These are phyloP conservation scores for Hirtodrosophila confusa DNA, from an alignment of 2,888 invertebrate genomes.

Conservation along the genomic window DNA sequence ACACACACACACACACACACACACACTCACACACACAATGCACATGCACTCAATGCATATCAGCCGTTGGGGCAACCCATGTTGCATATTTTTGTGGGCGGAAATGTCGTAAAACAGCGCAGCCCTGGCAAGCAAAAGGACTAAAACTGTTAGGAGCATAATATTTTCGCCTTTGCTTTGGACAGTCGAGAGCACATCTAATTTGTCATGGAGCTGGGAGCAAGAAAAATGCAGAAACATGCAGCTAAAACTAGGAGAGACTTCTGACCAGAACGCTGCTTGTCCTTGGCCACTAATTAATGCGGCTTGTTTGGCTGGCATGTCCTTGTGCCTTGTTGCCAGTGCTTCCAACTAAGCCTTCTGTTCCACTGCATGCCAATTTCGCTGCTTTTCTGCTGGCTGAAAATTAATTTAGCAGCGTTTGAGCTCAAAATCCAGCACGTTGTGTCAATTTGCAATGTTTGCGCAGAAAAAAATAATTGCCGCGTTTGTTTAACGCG, in stretches of 20 bases:
- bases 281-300: conserved; percentile 78
- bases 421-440: conserved; percentile 14
- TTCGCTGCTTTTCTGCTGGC: conserved; percentile 38
- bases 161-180: conserved; percentile 61
- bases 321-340: conserved; percentile 34
- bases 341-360: conserved; percentile 27
- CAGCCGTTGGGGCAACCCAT: conserved; percentile 47
- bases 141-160: conserved; percentile 35
- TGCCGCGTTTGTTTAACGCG: neutral
- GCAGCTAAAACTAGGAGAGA: conserved; percentile 6
- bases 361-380: conserved; percentile 1
- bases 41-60: conserved; percentile 74
- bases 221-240: conserved; percentile 44
- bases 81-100: conserved; percentile 59
- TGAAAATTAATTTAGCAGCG: conserved; percentile 57
- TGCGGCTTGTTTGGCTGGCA: conserved; percentile 67
- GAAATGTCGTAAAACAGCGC: conserved; percentile 67
- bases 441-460: conserved; percentile 36
- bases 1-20: conserved; percentile 1
- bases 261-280: conserved; percentile 18
- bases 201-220: conserved; percentile 67
- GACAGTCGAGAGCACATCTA: conserved; percentile 68
- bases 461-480: neutral
- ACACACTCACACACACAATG: conserved; percentile 42
- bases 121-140: conserved; percentile 11